These are phyloP conservation scores for Sycophila texana DNA, from an alignment of 2,888 invertebrate genomes.

Conservation along the genomic window DNA sequence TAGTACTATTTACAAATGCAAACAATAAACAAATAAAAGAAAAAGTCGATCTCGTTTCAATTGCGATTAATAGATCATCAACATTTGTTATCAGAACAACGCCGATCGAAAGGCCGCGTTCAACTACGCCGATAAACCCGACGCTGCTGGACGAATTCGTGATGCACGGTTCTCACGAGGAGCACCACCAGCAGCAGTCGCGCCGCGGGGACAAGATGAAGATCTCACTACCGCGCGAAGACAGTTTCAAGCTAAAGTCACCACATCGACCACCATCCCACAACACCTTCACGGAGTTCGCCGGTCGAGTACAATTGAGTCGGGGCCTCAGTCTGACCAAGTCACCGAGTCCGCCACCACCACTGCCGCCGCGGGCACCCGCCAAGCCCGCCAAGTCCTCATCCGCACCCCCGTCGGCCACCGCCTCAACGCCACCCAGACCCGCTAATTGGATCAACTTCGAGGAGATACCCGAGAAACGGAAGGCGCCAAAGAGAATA, in stretches of 20 bases:
- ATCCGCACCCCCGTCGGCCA: slow-evolving; percentile 60
- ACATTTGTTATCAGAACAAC: slow-evolving; percentile 77
- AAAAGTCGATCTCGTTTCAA: too few relatives aligned
- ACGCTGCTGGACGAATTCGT: slow-evolving; percentile 85
- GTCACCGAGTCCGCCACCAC: slow-evolving; percentile 72
- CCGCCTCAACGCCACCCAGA: slow-evolving; percentile 62
- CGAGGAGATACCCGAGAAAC: slow-evolving; percentile 89
- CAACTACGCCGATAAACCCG: slow-evolving; percentile 84
- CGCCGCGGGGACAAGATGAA: slow-evolving; percentile 81
- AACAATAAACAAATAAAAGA: neutral
- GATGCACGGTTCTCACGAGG: slow-evolving; percentile 67
- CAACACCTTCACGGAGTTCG: slow-evolving; percentile 81
- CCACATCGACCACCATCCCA: slow-evolving; percentile 70
- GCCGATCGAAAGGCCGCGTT: slow-evolving; percentile 85
- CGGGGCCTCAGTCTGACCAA: slow-evolving; percentile 56
- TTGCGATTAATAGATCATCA: too few relatives aligned
- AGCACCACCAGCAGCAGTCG: slow-evolving; percentile 68
- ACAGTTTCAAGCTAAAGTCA: slow-evolving; percentile 74
- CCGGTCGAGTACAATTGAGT: slow-evolving; percentile 79
- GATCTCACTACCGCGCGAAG: slow-evolving; percentile 82
- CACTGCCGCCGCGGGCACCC: slow-evolving; percentile 70
- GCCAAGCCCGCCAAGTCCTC: slow-evolving; percentile 64
- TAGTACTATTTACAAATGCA: neutral
- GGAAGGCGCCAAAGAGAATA: slow-evolving; percentile 88
- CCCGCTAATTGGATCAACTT: slow-evolving; percentile 88